Percentiles rank a stretch among this genome's conserved stretches.
phyloP scores from a whole-genome alignment of 2,113 vertebrate species.

The Bagarius yarrelli region DNA sequence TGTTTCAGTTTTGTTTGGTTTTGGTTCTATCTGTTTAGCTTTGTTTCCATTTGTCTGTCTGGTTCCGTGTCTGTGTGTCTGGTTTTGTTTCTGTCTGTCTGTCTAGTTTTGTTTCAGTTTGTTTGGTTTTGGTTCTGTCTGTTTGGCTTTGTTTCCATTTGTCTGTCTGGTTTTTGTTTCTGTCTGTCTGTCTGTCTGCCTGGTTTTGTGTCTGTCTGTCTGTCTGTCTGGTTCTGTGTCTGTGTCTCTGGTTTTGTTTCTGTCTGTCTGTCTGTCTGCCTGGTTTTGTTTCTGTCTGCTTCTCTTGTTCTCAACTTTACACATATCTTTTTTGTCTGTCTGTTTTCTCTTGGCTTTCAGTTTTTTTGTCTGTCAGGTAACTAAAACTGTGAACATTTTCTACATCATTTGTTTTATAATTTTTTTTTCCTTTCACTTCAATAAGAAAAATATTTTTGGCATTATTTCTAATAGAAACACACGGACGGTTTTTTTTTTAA shows the following conservation, averaged over 20 bases:
- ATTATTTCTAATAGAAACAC: neutral
- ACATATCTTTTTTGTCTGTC: no score
- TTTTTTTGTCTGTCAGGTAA: no score
- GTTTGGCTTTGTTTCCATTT: neutral
- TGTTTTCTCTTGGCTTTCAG: no score
- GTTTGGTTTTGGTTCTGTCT: rapidly evolving
- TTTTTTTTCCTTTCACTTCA: neutral
- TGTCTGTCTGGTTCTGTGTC: neutral
- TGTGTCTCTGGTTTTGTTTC: neutral
- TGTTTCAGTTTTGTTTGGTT: rapidly evolving
- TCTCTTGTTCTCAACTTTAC: no score
- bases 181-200: neutral
- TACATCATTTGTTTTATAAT: neutral
- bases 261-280: neutral
- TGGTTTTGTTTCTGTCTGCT: neutral
- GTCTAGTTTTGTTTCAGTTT: neutral
- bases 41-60: neutral
- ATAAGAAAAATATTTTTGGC: neutral
- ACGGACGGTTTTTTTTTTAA: no score
- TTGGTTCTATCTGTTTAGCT: neutral
- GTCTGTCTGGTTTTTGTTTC: neutral
- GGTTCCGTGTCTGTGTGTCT: no score
- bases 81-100: neutral
- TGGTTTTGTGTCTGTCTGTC: neutral
- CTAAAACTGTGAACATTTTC: no score